Evolutionary conservation across 2,888 invertebrate species (phyloP).

Genomic region (Rhagophthalmus giganteus): DNA sequence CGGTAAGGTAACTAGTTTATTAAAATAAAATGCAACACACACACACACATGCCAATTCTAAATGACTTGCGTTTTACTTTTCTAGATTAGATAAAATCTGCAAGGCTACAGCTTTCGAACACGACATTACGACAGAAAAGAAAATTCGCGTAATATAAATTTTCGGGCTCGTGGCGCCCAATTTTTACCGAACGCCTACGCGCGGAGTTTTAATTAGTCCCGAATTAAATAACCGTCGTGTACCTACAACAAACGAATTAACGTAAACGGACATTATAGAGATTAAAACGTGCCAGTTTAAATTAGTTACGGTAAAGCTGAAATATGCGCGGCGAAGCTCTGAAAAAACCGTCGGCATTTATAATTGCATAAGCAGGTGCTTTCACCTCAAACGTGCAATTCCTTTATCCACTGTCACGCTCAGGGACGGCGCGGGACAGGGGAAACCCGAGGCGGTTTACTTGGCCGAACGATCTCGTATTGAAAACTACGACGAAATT

Average conservation of each 20-base stretch:
- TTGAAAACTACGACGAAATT: no score
- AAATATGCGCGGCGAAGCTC: neutral
- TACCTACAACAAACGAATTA: neutral
- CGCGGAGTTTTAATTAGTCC: no score
- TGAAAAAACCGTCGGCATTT: slow-evolving; percentile 11
- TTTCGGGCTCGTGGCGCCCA: no score
- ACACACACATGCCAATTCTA: no score
- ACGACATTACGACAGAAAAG: no score
- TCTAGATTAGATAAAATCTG: no score
- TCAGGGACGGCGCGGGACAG: slow-evolving; percentile 12
- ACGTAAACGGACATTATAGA: neutral
- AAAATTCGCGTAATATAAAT: no score
- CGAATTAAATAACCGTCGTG: neutral
- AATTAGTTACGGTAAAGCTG: neutral
- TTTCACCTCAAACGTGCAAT: slow-evolving; percentile 21
- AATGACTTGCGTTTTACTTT: no score
- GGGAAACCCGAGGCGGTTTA: slow-evolving; percentile 3
- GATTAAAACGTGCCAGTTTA: neutral
- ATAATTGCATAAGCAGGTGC: slow-evolving; percentile 28
- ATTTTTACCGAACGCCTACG: no score
- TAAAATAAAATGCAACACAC: no score
- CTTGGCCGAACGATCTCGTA: slow-evolving; percentile 3
- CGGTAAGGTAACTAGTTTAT: no score
- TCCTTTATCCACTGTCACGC: slow-evolving; percentile 16
- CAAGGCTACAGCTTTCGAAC: no score